phyloP scores from a whole-genome alignment of 2,888 invertebrate genomes.

The Cerceris rybyensis region DNA sequence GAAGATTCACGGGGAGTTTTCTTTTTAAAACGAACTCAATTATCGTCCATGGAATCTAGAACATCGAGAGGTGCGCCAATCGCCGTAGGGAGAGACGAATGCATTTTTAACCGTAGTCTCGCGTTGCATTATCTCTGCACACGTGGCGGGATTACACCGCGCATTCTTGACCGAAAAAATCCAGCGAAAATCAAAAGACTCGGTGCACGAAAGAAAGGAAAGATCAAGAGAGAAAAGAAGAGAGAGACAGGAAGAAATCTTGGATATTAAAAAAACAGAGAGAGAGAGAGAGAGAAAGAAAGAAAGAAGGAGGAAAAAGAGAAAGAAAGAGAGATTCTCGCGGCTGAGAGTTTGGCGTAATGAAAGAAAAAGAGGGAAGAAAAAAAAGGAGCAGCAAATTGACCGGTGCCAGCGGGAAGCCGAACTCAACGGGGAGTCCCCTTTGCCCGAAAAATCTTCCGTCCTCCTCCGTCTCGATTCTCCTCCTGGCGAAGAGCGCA shows the following conservation, averaged over 20 bases:
- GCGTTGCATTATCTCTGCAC: constrained; percentile 29
- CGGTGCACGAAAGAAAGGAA: constrained; percentile 3
- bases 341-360: constrained; percentile 64
- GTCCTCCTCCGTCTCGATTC: constrained; percentile 60
- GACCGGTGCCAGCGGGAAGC: constrained; percentile 76
- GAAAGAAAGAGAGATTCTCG: constrained; percentile 41
- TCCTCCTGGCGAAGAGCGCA: constrained; percentile 40
- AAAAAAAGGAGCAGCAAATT: constrained; percentile 76
- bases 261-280: not conserved
- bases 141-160: constrained; percentile 38
- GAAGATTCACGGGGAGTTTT: constrained; percentile 14
- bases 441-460: constrained; percentile 76
- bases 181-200: constrained; percentile 39
- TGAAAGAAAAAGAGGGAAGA: constrained; percentile 62
- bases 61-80: not conserved
- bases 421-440: constrained; percentile 74
- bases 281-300: constrained; percentile 42
- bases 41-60: constrained; percentile 35
- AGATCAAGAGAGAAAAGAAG: constrained; percentile 2
- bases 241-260: constrained; percentile 45
- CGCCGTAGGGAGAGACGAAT: not conserved
- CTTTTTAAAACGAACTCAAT: constrained; percentile 40
- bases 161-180: constrained; percentile 43
- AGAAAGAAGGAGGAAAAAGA: constrained; percentile 35
- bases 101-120: not conserved